phyloP scores from a whole-genome alignment of 1,140 invertebrate species.

The Diorhabda elongata region DNA sequence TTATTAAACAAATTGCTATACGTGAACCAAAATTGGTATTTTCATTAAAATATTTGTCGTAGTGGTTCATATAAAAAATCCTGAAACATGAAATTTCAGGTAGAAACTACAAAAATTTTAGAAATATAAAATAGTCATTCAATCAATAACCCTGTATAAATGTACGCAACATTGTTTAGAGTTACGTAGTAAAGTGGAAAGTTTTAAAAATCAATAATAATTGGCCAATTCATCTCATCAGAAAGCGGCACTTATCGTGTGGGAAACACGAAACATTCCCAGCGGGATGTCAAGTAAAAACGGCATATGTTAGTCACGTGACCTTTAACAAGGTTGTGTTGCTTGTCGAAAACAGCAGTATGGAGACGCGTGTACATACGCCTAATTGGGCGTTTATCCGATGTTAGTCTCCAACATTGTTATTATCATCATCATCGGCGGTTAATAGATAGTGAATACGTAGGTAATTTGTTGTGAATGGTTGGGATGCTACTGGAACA shows the following conservation, averaged over 20 bases:
- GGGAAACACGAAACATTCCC: slow-evolving; percentile 40
- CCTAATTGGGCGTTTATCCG: slow-evolving; percentile 30
- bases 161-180: too few species aligned
- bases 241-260: slow-evolving; percentile 39
- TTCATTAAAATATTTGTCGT: too few species aligned
- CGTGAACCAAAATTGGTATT: too few species aligned
- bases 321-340: slow-evolving; percentile 27
- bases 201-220: neutral
- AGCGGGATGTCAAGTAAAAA: slow-evolving; percentile 26
- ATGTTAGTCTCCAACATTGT: slow-evolving; percentile 17
- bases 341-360: slow-evolving; percentile 28
- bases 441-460: slow-evolving; percentile 19
- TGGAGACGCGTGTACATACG: slow-evolving; percentile 24
- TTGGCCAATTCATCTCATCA: slow-evolving; percentile 23
- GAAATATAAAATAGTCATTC: too few species aligned
- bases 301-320: slow-evolving; percentile 31
- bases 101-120: too few species aligned
- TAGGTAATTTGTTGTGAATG: slow-evolving; percentile 6
- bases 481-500: neutral
- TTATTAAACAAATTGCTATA: too few species aligned
- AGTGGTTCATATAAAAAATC: too few species aligned
- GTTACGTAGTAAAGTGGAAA: too few species aligned
- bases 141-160: too few species aligned
- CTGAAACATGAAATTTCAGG: too few species aligned
- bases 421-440: slow-evolving; percentile 6